Evolutionary conservation across 2,113 vertebrate species (phyloP), one percentile per base, ranked within the genome.

Genomic region (Seriola rivoliana): DNA sequence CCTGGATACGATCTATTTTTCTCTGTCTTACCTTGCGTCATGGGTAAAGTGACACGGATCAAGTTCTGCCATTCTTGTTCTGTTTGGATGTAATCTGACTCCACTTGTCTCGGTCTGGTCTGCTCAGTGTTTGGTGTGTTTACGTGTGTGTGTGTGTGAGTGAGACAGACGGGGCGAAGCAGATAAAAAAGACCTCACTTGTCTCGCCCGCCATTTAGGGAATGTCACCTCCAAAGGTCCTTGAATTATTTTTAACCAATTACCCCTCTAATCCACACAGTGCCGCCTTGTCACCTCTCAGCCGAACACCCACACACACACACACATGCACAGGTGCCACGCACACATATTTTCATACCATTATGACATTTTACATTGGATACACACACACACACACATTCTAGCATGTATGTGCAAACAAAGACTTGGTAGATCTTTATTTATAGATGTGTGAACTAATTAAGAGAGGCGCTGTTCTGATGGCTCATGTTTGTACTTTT

Each of bases 171-270:
- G 3, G 29, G 59, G 29, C 42, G 42, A 42, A 40, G 44, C 74
- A 67, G 86, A 91, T 91, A 84, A 88, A 84, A 82, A 80, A 19
- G 59, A 65, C 57, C 66, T 62, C 66, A 36, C 16, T 8, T 8
- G 77, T 71, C 73, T 73, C 42, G 23, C 58, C 55, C 78, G 42
- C 80, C 77, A 75, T 81, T 50, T 75, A 74, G 44, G 71, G 91
- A 93, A 94, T 84, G 90, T 93, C 84, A 86, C 92, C 93, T 94
- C 60, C 75, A 91, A 88, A 91, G 55, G 73, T 64, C 93, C 92
- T 93, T 91, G 87, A 88, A 85, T 91, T 94, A 92, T 93, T 94
- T 94, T 92, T 91, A 90, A 91, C 85, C 71, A 78, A 82, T 91
- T 90, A 59, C 81, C 11, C 68, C 71, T 86, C 81, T 76, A 88